Evolutionary conservation across 2,797 vertebrate genomes (phyloP).

Genomic region (Sus cebifrons): DNA sequence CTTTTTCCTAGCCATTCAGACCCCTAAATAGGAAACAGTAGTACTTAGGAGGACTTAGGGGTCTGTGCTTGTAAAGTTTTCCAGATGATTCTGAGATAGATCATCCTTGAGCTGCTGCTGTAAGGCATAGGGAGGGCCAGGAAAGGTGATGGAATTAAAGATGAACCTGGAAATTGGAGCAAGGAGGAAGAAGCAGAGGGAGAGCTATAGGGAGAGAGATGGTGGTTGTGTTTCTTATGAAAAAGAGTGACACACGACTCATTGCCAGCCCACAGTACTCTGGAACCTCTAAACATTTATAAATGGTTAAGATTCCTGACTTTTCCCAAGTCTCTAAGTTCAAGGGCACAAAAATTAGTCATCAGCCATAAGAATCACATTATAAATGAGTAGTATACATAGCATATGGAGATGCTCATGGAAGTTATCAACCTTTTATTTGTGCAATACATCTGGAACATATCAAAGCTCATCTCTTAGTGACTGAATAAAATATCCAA

Average conservation of each 20-base stretch:
- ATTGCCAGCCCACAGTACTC: neutral
- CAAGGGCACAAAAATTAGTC: slow-evolving; percentile 61
- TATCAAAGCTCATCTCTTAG: slow-evolving; percentile 44
- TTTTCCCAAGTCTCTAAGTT: slow-evolving; percentile 10
- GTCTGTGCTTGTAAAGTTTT: neutral
- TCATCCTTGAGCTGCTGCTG: neutral
- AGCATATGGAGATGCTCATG: slow-evolving; percentile 4
- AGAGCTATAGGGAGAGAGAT: neutral
- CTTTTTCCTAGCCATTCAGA: neutral
- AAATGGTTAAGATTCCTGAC: neutral
- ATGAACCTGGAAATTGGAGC: neutral
- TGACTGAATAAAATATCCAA: neutral
- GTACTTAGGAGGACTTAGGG: neutral
- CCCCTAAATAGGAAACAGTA: neutral
- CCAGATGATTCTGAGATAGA: neutral
- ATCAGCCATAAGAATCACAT: neutral
- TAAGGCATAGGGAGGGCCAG: neutral
- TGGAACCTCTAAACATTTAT: neutral
- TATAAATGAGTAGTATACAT: neutral
- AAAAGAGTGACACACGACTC: neutral
- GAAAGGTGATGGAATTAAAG: neutral
- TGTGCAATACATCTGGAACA: slow-evolving; percentile 52
- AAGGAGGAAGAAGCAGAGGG: neutral
- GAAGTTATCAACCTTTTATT: slow-evolving; percentile 49
- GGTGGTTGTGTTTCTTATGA: neutral